Percentiles rank a stretch among this genome's conserved stretches.
Conservation (phyloP, 2,888 invertebrate species). For the Carterocephalus palaemon region DNA sequence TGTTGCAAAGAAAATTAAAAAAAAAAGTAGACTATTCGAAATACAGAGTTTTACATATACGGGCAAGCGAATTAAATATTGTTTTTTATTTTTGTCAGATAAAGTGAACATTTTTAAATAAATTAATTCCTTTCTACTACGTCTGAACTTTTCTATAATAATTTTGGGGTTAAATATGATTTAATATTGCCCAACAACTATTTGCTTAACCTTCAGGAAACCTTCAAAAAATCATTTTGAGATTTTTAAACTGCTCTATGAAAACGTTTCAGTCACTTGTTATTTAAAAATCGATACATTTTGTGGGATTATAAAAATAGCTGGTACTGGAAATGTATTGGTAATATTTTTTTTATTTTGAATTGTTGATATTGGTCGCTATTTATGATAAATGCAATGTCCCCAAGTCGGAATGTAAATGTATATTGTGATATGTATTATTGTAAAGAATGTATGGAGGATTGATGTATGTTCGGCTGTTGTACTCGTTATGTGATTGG, state of each 20-base stretch:
- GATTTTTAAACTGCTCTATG: conserved; percentile 17
- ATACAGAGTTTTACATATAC: too few species aligned
- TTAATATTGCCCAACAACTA: too few species aligned
- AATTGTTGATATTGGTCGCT: conserved; percentile 41
- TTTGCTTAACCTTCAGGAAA: too few species aligned
- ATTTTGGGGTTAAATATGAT: too few species aligned
- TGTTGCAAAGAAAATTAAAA: conserved; percentile 14
- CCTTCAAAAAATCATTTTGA: conserved; percentile 10
- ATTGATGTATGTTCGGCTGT: conserved; percentile 43
- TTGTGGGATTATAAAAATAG: conserved; percentile 9
- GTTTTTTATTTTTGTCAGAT: too few species aligned
- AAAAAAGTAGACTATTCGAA: too few species aligned
- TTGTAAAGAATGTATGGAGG: conserved; percentile 49
- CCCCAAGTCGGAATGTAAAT: conserved; percentile 47
- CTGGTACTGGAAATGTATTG: conserved; percentile 1
- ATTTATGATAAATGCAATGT: conserved; percentile 41
- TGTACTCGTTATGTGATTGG: conserved; percentile 10
- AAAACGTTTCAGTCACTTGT: conserved; percentile 3
- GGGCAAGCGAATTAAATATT: too few species aligned
- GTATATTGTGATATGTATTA: conserved; percentile 58
- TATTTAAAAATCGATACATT: conserved; percentile 7
- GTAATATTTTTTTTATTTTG: conserved; percentile 42
- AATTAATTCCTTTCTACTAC: too few species aligned
- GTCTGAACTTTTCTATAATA: too few species aligned
- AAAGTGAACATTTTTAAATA: too few species aligned